Base-by-base conservation (phyloP, 2,888 invertebrate genomes). In the Drosophila emarginata region DNA sequence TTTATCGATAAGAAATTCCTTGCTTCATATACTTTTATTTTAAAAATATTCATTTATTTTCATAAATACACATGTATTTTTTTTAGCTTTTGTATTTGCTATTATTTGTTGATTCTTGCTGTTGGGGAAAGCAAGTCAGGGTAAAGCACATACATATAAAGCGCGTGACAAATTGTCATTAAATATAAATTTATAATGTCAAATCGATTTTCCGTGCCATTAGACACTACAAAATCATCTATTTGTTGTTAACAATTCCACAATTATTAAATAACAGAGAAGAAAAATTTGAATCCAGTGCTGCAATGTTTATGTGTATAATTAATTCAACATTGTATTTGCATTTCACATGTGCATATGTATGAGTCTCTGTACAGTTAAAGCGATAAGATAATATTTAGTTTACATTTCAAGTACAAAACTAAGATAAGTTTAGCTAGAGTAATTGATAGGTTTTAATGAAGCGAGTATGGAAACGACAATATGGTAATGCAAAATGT, bases 151-250 rank as follows among this genome's bases (percentile, higher is more conserved):
- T n/a, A 40, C 56, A 63, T 36, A 59, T 37, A 62, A 59, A 68
- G 64, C 53, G 78, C 80, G 77, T 81, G 80, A 53, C 77, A 76
- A 80, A 61, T 56, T 51, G 61, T 67, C 76, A 83, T 83, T 78
- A 78, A 62, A n/a, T 53, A 67, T 61, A 56, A 51, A 39, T 71
- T 77, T 78, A 72, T 60, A 72, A 79, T 81, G 69, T 66, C 60
- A 60, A 81, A 82, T 81, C 78, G 78, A 82, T 82, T 80, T 83
- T 81, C 77, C 72, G 66, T 69, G 57, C 68, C 78, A 78, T 79
- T 83, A 74, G 62, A 69, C 66, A 65, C 60, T 51, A 67, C 70
- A 62, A 67, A 69, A 70, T 69, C 67, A 74, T 79, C 60, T 67
- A 51, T 64, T 15, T 39, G 15, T 26, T 28, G 23, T 45, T 3